Base-by-base conservation (phyloP, 2,113 vertebrate genomes). In the Nesogale talazaci region DNA sequence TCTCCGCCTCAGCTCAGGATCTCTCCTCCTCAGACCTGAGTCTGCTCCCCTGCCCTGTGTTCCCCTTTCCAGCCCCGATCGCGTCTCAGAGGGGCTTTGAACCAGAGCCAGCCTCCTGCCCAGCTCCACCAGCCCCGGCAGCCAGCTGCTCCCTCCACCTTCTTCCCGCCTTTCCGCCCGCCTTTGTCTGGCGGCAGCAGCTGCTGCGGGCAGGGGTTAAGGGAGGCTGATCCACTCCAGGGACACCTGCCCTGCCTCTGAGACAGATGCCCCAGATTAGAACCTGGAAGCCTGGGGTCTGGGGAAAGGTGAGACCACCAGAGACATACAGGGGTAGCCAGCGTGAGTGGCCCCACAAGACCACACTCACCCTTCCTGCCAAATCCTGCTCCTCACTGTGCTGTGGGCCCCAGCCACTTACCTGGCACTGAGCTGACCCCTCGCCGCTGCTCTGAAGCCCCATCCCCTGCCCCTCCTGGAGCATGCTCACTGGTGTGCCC, bases 91-190 rank as follows among this genome's bases (percentile, higher is more conserved):
- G 1, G 22, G 9, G 2, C 19, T 72, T 70, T 1, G 69, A n/a
- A 17, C 16, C 67, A 16, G 34, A n/a, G 11, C 40, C 8, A 61
- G 59, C 59, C 22, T 61, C 59, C 61, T 72, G 10, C 40, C 3
- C 1, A 3, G 5, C 36, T 2, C 23, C 0, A 16, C 38, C 69
- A 22, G 29, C 1, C 14, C 17, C 1, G 1, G n/a, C n/a, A 1
- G 12, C 38, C 4, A 7, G 8, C 95, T 94, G 91, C 96, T 90
- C 0, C 83, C 88, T 88, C 61, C 4, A 0, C 63, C 0, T 40
- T 14, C 38, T 98, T 98, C 98, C 97, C 94, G 97, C 98, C 96
- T 86, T 67, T 96, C 91, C 29, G 42, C 67, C 4, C 12, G 91
- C 95, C 93, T 94, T 95, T 96, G 94, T 95, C 88, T 56, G 90